Evolutionary conservation across 2,113 vertebrate genomes (phyloP), one percentile per base, ranked within the genome.

Genomic region (Pterophyllum scalare): DNA sequence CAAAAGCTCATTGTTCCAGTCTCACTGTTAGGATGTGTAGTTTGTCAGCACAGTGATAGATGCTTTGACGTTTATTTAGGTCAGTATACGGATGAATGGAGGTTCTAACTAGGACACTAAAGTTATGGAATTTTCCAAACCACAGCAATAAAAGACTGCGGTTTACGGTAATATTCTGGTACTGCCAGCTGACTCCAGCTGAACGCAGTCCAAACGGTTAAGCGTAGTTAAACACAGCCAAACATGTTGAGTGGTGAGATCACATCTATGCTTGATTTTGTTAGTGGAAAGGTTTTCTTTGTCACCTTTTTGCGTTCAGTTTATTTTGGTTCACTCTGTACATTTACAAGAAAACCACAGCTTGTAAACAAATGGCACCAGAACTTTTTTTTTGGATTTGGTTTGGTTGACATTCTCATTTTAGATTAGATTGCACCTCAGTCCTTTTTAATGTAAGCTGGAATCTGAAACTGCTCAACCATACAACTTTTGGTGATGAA

Each of bases 81-180:
- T 84, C 46, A 59, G 57, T 43, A 7, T 75, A 60, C 13, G 76
- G 76, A 90, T 80, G 83, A 75, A 67, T 80, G 64, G 59, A 38
- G 85, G 38, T 78, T 83, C 79, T 64, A 59, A 77, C 78, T 61
- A 35, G 67, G 62, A 88, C 85, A 56, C 80, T 84, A 82, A 84
- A 17, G 33, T 54, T 75, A 7, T 84, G 88, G 90, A 94, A 94
- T 94, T 91, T 94, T 94, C 91, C 91, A 90, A 80, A 88, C 80
- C 85, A 15, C 88, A 59, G 88, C 82, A 35, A 82, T 91, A 85
- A 93, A 91, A 76, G 75, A 64, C 77, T 90, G 86, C 4, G 86
- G 89, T 92, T 91, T 89, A 89, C 76, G 76, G 89, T 90, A 89
- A 89, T 89, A 80, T 83, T 88, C 60, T 81, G 81, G 57, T 87